Percentiles rank a stretch among this genome's conserved stretches.
Evolutionary conservation across 2,797 vertebrate genomes (phyloP).

Genomic region (Holocentrus rufus): DNA sequence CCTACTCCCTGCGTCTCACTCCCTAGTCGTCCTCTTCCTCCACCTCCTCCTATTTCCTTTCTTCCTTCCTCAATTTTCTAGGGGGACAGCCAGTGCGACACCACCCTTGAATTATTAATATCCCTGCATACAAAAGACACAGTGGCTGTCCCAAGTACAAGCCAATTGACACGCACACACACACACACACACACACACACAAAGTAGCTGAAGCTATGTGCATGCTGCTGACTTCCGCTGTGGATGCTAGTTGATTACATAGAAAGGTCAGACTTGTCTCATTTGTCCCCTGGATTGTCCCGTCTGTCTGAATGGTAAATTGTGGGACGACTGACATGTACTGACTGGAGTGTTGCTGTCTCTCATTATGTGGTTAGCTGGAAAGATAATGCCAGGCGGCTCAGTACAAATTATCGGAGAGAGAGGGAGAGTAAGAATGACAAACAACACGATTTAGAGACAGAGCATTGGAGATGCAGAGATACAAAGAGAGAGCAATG

Average conservation of each 20-base stretch:
- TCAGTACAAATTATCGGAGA: constrained; percentile 15
- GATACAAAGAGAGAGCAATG: background rate
- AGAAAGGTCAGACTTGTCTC: constrained; percentile 46
- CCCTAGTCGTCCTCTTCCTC: background rate
- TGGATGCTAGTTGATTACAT: constrained; percentile 36
- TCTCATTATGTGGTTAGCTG: constrained; percentile 37
- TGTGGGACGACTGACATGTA: constrained; percentile 29
- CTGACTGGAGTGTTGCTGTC: constrained; percentile 7
- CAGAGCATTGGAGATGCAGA: background rate
- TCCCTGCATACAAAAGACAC: constrained; percentile 29
- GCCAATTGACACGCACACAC: constrained; percentile 12
- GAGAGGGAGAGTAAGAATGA: background rate
- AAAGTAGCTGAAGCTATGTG: background rate
- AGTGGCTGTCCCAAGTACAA: background rate
- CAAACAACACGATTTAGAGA: background rate
- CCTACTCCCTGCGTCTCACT: background rate
- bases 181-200: constrained; percentile 10
- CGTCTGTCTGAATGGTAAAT: constrained; percentile 30
- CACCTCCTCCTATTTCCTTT: background rate
- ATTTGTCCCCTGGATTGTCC: constrained; percentile 25
- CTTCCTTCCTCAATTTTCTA: background rate
- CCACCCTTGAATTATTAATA: constrained; percentile 53
- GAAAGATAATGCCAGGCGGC: constrained; percentile 31
- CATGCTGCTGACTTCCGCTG: constrained; percentile 17
- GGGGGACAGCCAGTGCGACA: background rate